Evolutionary conservation across 2,113 vertebrate species (phyloP).

Genomic region (Hydrochoerus hydrochaeris): DNA sequence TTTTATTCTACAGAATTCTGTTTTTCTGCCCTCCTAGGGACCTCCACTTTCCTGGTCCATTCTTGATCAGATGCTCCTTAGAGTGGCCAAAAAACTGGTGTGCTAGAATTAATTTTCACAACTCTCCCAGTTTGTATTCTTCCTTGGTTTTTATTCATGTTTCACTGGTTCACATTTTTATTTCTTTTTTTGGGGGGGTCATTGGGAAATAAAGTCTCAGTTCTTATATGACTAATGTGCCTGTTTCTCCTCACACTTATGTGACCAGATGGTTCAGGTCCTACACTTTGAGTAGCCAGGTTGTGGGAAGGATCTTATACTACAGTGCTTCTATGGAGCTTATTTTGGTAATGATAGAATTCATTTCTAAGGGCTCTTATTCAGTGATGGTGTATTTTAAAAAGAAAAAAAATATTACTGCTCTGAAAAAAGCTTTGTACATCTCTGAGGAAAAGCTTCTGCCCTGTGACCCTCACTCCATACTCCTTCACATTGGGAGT

Average conservation of each 20-base stretch:
- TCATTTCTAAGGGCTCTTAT: background rate
- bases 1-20: background rate
- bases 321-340: background rate
- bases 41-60: background rate
- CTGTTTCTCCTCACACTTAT: background rate
- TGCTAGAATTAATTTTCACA: background rate
- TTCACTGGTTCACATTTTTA: background rate
- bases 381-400: background rate
- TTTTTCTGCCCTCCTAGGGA: background rate
- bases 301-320: background rate
- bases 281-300: background rate
- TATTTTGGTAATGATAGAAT: background rate
- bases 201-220: slow-evolving; percentile 6
- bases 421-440: background rate
- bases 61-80: background rate
- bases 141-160: background rate
- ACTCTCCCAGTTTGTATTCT: background rate
- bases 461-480: background rate
- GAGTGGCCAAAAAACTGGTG: background rate
- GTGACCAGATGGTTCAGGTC: background rate
- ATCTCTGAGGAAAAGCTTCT: background rate
- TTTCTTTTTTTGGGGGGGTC: background rate
- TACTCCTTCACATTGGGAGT: background rate
- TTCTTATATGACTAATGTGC: background rate
- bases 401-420: background rate